Base-by-base conservation (phyloP, 2,113 vertebrate species). In the Psilopsiagon aymara region DNA sequence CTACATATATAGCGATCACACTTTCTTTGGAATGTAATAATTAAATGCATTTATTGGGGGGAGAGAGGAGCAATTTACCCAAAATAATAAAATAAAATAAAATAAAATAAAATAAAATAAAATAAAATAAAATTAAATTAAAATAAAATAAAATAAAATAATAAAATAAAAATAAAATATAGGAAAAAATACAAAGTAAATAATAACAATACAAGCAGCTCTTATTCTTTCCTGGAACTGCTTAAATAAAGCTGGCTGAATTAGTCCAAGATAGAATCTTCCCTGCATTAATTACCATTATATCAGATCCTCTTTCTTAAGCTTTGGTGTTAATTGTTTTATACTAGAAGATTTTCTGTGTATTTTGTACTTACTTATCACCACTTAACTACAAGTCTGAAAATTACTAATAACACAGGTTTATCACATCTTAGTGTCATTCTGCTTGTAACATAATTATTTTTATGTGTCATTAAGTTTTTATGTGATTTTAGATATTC, bases 381-480 rank as follows among this genome's bases (percentile, higher is more conserved):
- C 20, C 59, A 46, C 55, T 92, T 75, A 92, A 78, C 43, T 86
- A 33, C 43, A 75, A 88, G 52, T 37, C 47, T 94, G 35, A 94
- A 33, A 96, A 87, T 73, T 86, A 76, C 37, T 85, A 94, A 88
- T 47, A 76, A 15, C 25, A 31, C 73, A 86, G 52, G 44, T 85
- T 96, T 82, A 85, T 46, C 77, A 63, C 17, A 78, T 29, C 73
- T 94, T 67, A 92, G 37, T 78, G 41, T 20, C 73, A 43, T 90
- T 92, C 63, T 95, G 41, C 24, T 67, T 28, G n/a, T 78, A 84
- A 73, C 76, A 62, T 96, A 94, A 95, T 92, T 88, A 90, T 49
- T 78, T 96, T 93, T 93, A 92, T 85, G 91, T 92, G 94, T 88
- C 95, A 69, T 94, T 96, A 96, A 88, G 66, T 75, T 93, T 94